Evolutionary conservation across 2,888 invertebrate genomes (phyloP), one percentile per base, ranked within the genome.

Genomic region (Petrolisthes manimaculis): DNA sequence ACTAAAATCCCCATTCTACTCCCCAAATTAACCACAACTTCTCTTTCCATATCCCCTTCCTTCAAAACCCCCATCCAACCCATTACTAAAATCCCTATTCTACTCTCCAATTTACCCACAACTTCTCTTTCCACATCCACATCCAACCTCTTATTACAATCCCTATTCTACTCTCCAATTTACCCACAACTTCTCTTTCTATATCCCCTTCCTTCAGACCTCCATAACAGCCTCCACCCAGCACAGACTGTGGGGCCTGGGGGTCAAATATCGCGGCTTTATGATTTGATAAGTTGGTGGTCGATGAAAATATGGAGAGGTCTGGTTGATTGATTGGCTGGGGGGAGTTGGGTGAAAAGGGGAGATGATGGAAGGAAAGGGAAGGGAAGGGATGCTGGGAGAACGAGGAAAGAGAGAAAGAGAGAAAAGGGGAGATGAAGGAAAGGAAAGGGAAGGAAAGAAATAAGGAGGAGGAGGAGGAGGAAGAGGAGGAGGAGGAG

Each of bases 261-360:
- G 85, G 86, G 86, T 86, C 86, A 86, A 86, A 86, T 86, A 86
- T 86, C 86, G 86, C 81, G 80, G 81, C 86, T 86, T 81, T 86
- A 81, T 86, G 80, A 86, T 86, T 86, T 86, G 86, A 86, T 86
- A 86, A 86, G 80, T 86, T 79, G 55, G 21, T 56, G 81, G 80
- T 81, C 86, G 86, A 86, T 86, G 86, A 86, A 86, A 86, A 86
- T 86, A 86, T 86, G 86, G 86, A 86, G 81, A 86, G 86, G 74
- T 56, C 81, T 24, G 67, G 74, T 86, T 86, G n/a, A n/a, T n/a
- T n/a, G 86, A 86, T 86, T 86, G 86, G 81, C 81, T 80, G 86
- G 75, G 54, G 51, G 54, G 18, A 9, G 78, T 51, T 61, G 78
- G 77, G 55, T 77, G 56, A 61, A 71, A 51, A 71, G 84, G 53